These are phyloP conservation scores for Penaeus chinensis DNA, from an alignment of 1,140 invertebrate genomes.

Conservation along the genomic window DNA sequence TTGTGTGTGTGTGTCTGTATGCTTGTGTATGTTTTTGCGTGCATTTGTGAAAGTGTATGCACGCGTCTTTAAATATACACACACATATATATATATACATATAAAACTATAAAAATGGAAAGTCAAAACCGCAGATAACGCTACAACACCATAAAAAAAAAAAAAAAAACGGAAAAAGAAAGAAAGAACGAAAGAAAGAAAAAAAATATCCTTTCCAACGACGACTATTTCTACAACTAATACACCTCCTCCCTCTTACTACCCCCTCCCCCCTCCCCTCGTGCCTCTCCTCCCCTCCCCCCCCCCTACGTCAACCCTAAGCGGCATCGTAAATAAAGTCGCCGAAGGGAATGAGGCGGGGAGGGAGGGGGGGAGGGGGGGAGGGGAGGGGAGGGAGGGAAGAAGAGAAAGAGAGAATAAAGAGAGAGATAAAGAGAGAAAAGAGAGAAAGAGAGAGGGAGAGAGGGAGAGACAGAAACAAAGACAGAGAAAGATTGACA, in stretches of 20 bases:
- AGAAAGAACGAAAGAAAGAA: too few species aligned
- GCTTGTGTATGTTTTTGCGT: too few species aligned
- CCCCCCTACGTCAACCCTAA: neutral
- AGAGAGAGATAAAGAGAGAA: neutral
- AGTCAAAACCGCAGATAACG: neutral
- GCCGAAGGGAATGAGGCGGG: neutral
- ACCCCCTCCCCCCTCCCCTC: neutral
- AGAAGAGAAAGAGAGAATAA: neutral
- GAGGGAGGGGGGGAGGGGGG: neutral
- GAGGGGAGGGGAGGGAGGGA: neutral
- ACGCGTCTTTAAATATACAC: neutral
- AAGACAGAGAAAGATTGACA: neutral
- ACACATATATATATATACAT: neutral
- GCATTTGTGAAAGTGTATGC: neutral
- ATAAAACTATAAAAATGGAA: neutral
- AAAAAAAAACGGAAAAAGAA: neutral
- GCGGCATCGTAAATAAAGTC: conserved; percentile 48
- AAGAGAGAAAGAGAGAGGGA: neutral
- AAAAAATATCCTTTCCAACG: neutral
- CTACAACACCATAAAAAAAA: neutral
- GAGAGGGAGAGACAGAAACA: neutral
- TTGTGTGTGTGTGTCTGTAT: too few species aligned
- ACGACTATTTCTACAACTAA: neutral
- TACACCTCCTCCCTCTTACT: neutral
- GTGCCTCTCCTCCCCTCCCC: neutral